Conservation (phyloP, 2,113 vertebrate species). For the Emydura subglobosa region DNA sequence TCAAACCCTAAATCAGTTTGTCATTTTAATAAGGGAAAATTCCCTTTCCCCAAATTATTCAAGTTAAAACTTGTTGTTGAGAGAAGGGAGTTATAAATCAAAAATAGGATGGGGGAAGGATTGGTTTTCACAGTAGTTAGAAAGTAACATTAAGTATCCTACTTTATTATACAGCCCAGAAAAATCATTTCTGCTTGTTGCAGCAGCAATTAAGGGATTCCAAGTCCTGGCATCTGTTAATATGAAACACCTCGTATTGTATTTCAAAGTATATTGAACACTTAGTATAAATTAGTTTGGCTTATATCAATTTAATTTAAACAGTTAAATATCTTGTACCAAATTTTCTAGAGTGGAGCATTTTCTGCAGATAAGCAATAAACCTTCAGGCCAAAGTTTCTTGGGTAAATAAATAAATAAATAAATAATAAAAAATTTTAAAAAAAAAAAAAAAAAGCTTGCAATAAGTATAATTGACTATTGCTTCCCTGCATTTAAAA, state of each 20-base stretch:
- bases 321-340: no score
- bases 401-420: background rate
- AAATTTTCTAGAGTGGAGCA: no score
- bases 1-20: background rate
- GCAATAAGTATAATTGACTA: background rate
- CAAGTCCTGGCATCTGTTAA: background rate
- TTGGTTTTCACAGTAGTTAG: background rate
- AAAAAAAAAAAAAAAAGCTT: background rate
- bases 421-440: no score
- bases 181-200: background rate
- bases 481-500: background rate
- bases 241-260: background rate
- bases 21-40: background rate
- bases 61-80: accelerated
- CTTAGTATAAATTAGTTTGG: no score
- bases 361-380: background rate
- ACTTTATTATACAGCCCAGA: accelerated
- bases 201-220: background rate
- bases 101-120: background rate
- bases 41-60: background rate
- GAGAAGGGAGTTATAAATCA: background rate
- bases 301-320: no score
- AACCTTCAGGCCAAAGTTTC: background rate
- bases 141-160: accelerated
- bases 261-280: no score